These are phyloP conservation scores for Sebastes reedi DNA, from an alignment of 2,797 vertebrate genomes.

Conservation along the genomic window DNA sequence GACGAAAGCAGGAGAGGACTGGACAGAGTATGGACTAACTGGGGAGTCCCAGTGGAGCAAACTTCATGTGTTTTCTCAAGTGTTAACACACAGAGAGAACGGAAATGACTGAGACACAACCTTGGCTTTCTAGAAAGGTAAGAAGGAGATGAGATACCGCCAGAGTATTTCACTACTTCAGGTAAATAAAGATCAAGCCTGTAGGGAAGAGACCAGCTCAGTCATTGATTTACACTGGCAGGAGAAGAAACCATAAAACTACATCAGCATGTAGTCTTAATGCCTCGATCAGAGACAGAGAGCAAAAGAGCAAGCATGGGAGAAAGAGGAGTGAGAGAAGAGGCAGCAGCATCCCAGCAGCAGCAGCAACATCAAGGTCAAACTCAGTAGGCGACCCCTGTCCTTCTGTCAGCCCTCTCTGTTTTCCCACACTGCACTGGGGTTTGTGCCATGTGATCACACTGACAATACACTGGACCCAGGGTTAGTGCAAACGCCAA, in stretches of 20 bases:
- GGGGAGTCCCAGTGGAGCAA: slow-evolving; percentile 43
- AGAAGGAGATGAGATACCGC: slow-evolving; percentile 8
- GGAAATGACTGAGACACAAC: slow-evolving; percentile 24
- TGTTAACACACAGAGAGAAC: slow-evolving; percentile 31
- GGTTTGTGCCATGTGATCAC: slow-evolving; percentile 14
- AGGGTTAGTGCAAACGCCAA: background rate
- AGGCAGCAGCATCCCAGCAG: slow-evolving; percentile 9
- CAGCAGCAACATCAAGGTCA: slow-evolving; percentile 52
- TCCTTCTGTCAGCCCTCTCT: slow-evolving; percentile 55
- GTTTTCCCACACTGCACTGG: slow-evolving; percentile 43
- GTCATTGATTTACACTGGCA: slow-evolving; percentile 44
- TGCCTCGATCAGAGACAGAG: slow-evolving; percentile 21
- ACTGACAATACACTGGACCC: slow-evolving; percentile 14
- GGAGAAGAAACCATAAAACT: slow-evolving; percentile 22
- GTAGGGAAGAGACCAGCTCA: slow-evolving; percentile 31
- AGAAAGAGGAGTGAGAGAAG: slow-evolving; percentile 1
- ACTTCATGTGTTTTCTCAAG: slow-evolving; percentile 44
- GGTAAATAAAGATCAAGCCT: slow-evolving; percentile 34
- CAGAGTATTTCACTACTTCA: slow-evolving; percentile 24
- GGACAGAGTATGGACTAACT: slow-evolving; percentile 27
- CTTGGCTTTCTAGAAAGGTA: slow-evolving; percentile 23
- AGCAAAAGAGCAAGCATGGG: slow-evolving; percentile 3
- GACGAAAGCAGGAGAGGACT: slow-evolving; percentile 33
- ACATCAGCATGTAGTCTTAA: slow-evolving; percentile 49
- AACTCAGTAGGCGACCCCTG: slow-evolving; percentile 54